Percentiles rank a stretch among this genome's conserved stretches.
Evolutionary conservation across 2,113 vertebrate species (phyloP).

Genomic region (Centropus bengalensis): DNA sequence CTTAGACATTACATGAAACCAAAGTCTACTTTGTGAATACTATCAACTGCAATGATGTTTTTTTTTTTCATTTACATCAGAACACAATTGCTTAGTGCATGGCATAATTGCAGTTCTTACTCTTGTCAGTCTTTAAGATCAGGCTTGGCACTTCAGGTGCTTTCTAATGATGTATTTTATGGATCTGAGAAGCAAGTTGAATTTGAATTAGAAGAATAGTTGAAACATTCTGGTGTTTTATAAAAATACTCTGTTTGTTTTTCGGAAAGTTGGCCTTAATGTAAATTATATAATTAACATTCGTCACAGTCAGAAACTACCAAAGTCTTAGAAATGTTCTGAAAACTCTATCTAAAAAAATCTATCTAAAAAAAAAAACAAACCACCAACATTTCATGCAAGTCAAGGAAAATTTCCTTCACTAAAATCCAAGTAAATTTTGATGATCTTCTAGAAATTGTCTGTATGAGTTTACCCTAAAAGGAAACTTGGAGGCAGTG

Average conservation of each 20-base stretch:
- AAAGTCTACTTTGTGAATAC: not conserved
- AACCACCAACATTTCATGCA: not conserved
- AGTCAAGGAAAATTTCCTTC: not conserved
- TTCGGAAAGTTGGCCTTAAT: not conserved
- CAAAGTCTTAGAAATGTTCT: not conserved
- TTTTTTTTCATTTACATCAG: not conserved
- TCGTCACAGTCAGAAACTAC: not conserved
- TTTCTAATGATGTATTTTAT: conserved; percentile 16
- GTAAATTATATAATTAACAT: not conserved
- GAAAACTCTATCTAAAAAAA: not conserved
- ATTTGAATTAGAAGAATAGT: not conserved
- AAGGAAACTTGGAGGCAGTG: not conserved
- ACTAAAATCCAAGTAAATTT: not conserved
- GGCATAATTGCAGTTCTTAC: not conserved
- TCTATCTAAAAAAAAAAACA: not conserved
- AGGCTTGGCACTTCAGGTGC: not conserved
- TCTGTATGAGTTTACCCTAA: not conserved
- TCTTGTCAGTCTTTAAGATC: not conserved
- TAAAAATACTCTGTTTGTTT: not conserved
- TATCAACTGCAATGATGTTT: not conserved
- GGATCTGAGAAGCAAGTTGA: not conserved
- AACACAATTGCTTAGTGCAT: not conserved
- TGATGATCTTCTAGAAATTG: not conserved
- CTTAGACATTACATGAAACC: not conserved
- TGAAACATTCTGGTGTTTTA: not conserved